These are phyloP conservation scores for Arremon aurantiirostris DNA, from an alignment of 2,797 vertebrate species.

Conservation along the genomic window DNA sequence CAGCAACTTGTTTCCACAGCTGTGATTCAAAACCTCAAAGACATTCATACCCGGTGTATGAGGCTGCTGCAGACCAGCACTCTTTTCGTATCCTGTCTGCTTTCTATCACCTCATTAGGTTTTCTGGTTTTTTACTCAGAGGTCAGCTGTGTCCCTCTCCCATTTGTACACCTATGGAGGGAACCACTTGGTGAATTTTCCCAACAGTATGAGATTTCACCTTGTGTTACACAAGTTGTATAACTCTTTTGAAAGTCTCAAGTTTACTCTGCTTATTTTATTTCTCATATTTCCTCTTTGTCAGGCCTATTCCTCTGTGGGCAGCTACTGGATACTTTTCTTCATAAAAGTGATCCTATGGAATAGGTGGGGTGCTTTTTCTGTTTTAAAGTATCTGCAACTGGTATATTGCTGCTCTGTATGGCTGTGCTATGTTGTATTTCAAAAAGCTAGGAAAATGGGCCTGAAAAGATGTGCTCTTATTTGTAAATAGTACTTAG, in stretches of 20 bases:
- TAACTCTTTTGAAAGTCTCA: not conserved
- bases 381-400: not conserved
- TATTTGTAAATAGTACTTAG: not conserved
- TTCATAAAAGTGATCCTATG: not conserved
- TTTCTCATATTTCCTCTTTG: not conserved
- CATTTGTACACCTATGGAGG: not conserved
- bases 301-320: not conserved
- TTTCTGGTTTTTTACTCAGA: not conserved
- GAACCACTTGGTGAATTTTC: not conserved
- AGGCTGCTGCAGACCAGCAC: not conserved
- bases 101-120: not conserved
- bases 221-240: not conserved
- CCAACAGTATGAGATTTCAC: not conserved
- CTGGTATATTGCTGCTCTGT: not conserved
- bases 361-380: not conserved
- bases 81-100: not conserved
- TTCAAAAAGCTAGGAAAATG: not conserved
- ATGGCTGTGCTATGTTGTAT: not conserved
- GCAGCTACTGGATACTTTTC: not conserved
- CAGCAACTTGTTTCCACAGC: constrained; percentile 16
- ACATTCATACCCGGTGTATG: not conserved
- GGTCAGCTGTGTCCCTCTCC: not conserved
- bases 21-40: constrained; percentile 26
- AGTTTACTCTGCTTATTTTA: not conserved
- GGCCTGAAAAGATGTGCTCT: not conserved